Base-by-base conservation (phyloP, 2,113 vertebrate species). In the Gallinago jamesoni region DNA sequence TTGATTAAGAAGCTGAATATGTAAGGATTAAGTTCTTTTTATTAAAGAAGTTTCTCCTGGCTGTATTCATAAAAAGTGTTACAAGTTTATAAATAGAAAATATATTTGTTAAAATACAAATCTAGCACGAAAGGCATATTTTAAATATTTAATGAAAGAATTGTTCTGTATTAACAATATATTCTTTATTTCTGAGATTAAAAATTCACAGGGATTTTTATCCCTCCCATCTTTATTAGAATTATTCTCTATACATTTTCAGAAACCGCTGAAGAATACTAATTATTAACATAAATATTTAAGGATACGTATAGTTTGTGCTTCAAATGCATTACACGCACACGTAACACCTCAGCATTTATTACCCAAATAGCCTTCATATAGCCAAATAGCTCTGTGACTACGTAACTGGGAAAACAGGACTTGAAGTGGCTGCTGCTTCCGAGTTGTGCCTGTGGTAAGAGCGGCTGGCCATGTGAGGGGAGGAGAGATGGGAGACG, bases 101-200 rank as follows among this genome's bases (percentile, higher is more conserved):
- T 17, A 74, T 85, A 68, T 47, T 94, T 84, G 33, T 68, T 87
- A 94, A 94, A 92, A 84, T 72, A 19, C 0, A 6, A 60, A 67
- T 91, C 64, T 84, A 56, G 25, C 39, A 37, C 28, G 45, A 67
- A 96, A 96, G 48, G 35, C 72, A 2, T 53, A 64, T 78, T 90
- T 93, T 97, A 84, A 97, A 96, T 96, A 91, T 96, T 97, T 97
- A 94, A 91, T 96, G 86, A 79, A 95, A 90, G 57, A 95, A 67
- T 79, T 96, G 85, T 24, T 25, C 48, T 89, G 6, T 55, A 70
- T 93, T 92, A 94, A 89, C 53, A 53, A 15, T 47, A 57, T 75
- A n/a, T 39, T 94, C 39, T 90, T 92, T 93, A 88, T 95, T 89
- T 93, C 74, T 86, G 66, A 77, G 84, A 82, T 92, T 95, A 96